Evolutionary conservation across 2,888 invertebrate genomes (phyloP), one percentile per base, ranked within the genome.

Genomic region (Rhingia rostrata): DNA sequence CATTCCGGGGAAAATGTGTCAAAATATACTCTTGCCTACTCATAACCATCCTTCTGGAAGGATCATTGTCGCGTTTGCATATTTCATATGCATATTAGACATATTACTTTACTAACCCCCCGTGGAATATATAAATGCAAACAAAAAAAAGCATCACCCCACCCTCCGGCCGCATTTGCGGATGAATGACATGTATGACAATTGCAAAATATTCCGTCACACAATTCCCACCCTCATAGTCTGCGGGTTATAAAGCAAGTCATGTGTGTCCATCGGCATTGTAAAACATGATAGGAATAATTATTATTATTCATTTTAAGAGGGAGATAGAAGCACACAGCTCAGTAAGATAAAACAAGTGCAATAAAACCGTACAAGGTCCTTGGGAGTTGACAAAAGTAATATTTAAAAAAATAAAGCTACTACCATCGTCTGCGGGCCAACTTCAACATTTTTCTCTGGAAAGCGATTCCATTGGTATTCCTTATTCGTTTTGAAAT

Each of bases 401-500:
- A 75, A 58, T 75, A 66, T 9, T 32, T 74, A 79, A 72, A 58
- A 58, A 69, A 61, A 22, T 4, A 30, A 30, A 61, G 54, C 41
- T 51, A 30, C 9, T 66, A 7, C 58, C 45, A 51, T n/a, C 64
- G 51, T 54, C 56, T 54, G 22, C 49, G n/a, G 49, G 56, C 39
- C 60, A 72, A 77, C 47, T 82, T 67, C 32, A 78, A 58, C 61
- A 61, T 63, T 69, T 67, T 66, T 69, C 74, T 74, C 43, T 51
- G 69, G 83, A 69, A 74, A 64, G 69, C 74, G 73, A 75, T 80
- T 80, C 73, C 75, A 80, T 85, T 85, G 84, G 80, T 80, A 85
- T 80, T 80, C 80, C 60, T 75, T 80, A 75, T 80, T 75, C 80
- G 80, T 80, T 80, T 74, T 75, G 80, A 85, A 81, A 85, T 85